Evolutionary conservation across 2,888 invertebrate species (phyloP).

Genomic region (Druceiella hillmani): DNA sequence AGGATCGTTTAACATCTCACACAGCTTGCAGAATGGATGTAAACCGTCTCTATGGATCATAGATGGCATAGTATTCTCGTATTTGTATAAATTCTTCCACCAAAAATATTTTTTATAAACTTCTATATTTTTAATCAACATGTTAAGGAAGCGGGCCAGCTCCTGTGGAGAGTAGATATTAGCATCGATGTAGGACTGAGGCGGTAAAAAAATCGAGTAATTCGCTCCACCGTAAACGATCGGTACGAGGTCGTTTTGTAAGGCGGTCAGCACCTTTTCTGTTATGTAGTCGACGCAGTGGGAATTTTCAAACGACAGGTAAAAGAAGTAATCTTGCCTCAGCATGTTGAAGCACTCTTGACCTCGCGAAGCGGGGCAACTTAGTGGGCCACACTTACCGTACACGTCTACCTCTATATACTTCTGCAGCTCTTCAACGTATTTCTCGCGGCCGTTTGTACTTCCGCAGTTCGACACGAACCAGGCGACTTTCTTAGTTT

Average conservation of each 20-base stretch:
- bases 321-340: slow-evolving; percentile 59
- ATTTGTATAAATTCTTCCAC: slow-evolving; percentile 55
- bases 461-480: slow-evolving; percentile 51
- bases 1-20: slow-evolving; percentile 44
- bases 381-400: slow-evolving; percentile 52
- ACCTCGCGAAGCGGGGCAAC: slow-evolving; percentile 26
- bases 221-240: slow-evolving; percentile 51
- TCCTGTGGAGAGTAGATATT: slow-evolving; percentile 52
- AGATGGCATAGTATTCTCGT: slow-evolving; percentile 28
- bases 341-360: slow-evolving; percentile 34
- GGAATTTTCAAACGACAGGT: slow-evolving; percentile 63
- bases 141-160: slow-evolving; percentile 52
- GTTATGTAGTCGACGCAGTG: slow-evolving; percentile 65
- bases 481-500: slow-evolving; percentile 51
- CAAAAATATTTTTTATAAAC: slow-evolving; percentile 60
- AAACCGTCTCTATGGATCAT: slow-evolving; percentile 30
- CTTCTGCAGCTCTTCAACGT: slow-evolving; percentile 45
- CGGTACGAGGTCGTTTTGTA: slow-evolving; percentile 45
- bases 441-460: slow-evolving; percentile 36
- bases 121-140: slow-evolving; percentile 43
- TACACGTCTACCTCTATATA: slow-evolving; percentile 56
- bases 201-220: slow-evolving; percentile 42
- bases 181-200: slow-evolving; percentile 58
- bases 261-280: slow-evolving; percentile 53
- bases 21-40: slow-evolving; percentile 53